Conservation (phyloP, 35 echinoderm and acorn worm species). For the Anneissia japonica region DNA sequence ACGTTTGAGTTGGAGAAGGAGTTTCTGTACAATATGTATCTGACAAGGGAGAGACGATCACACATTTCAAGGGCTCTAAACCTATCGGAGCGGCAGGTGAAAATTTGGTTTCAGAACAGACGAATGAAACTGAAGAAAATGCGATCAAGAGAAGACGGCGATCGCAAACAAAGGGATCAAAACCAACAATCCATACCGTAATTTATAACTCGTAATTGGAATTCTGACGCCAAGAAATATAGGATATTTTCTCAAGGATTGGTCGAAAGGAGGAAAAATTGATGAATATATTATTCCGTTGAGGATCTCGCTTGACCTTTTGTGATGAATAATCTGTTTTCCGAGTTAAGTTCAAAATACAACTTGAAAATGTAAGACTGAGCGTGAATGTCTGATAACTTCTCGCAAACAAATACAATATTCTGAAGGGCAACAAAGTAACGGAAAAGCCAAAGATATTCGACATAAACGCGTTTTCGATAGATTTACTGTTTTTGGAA, state of each 20-base stretch:
- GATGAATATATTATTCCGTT: not conserved
- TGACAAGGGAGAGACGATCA: conserved; percentile 71
- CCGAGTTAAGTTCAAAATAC: not conserved
- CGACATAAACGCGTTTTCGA: no score
- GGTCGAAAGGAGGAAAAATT: not conserved
- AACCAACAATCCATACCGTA: not conserved
- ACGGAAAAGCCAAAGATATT: no score
- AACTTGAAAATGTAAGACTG: no score
- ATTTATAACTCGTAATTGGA: not conserved
- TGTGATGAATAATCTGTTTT: not conserved
- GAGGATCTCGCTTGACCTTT: not conserved
- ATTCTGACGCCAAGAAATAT: not conserved
- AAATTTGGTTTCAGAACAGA: conserved; percentile 98
- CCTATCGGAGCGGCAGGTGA: conserved; percentile 89
- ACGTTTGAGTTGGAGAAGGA: conserved; percentile 97
- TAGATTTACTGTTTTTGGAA: no score
- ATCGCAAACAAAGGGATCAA: conserved; percentile 59
- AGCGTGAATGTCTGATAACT: no score
- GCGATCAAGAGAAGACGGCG: conserved; percentile 63
- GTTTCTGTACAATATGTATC: conserved; percentile 98
- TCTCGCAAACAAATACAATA: no score
- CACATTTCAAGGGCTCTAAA: conserved; percentile 79
- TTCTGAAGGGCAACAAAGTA: no score
- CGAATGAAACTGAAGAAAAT: conserved; percentile 99
- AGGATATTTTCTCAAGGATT: not conserved